Evolutionary conservation across 2,888 invertebrate genomes (phyloP).

Genomic region (Eucriotettix oculatus): DNA sequence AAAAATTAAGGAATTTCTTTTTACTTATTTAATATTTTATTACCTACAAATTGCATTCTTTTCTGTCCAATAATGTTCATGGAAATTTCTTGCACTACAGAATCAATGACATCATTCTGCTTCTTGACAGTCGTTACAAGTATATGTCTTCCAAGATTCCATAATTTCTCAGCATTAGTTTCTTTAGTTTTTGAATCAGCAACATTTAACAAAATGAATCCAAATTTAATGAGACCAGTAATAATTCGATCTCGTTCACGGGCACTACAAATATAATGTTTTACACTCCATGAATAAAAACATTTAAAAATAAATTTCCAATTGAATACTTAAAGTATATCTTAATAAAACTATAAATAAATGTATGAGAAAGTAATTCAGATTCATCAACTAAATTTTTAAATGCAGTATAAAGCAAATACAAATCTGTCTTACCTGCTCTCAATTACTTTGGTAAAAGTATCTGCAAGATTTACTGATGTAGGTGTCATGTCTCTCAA

Average conservation of each 20-base stretch:
- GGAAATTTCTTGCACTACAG: constrained; percentile 4
- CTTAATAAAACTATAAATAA: too few species aligned
- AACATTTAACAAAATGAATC: constrained; percentile 27
- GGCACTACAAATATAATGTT: constrained; percentile 20
- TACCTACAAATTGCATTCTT: background rate
- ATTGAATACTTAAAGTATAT: too few species aligned
- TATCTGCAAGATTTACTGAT: constrained; percentile 23
- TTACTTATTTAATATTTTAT: background rate
- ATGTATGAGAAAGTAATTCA: too few species aligned
- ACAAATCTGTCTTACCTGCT: constrained; percentile 25
- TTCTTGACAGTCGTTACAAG: constrained; percentile 39
- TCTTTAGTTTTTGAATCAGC: constrained; percentile 25
- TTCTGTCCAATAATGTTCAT: background rate
- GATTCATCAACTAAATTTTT: too few species aligned
- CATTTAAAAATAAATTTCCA: too few species aligned
- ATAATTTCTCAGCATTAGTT: constrained; percentile 24
- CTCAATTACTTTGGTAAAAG: constrained; percentile 29
- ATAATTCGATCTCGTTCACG: constrained; percentile 32
- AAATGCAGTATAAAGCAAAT: too few species aligned
- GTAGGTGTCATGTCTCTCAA: constrained; percentile 29
- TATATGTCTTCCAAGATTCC: constrained; percentile 36
- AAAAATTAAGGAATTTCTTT: too few species aligned
- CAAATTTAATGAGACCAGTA: constrained; percentile 33
- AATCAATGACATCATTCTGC: constrained; percentile 23
- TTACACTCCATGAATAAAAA: too few species aligned